These are phyloP conservation scores for Geopemphigus sp. DNA, from an alignment of 1,140 invertebrate species.

Conservation along the genomic window DNA sequence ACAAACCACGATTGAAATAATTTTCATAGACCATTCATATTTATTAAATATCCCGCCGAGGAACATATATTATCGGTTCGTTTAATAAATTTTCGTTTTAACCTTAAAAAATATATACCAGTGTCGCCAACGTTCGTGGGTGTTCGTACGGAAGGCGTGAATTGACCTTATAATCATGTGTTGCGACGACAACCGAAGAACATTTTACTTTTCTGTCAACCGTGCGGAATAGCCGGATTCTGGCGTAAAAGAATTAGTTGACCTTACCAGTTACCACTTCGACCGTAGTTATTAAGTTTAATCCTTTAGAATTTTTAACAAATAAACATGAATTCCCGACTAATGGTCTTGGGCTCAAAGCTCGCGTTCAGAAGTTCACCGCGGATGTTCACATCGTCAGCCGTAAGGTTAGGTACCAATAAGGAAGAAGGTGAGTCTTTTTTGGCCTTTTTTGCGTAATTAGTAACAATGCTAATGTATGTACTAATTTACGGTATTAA, in stretches of 20 bases:
- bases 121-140: background rate
- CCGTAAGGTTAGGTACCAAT: background rate
- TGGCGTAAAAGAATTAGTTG: slow-evolving; percentile 10
- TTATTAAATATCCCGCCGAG: too few species aligned
- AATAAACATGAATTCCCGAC: slow-evolving; percentile 36
- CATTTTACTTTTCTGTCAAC: slow-evolving; percentile 8
- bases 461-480: background rate
- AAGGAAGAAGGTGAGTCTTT: slow-evolving; percentile 10
- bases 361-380: slow-evolving; percentile 21
- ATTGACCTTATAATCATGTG: slow-evolving; percentile 38
- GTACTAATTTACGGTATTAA: too few species aligned
- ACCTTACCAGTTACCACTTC: background rate
- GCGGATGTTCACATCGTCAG: slow-evolving; percentile 28
- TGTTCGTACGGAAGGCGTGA: background rate
- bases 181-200: background rate
- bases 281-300: background rate
- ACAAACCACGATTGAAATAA: too few species aligned
- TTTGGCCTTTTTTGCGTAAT: background rate
- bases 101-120: too few species aligned
- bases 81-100: too few species aligned
- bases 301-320: background rate
- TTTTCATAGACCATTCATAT: too few species aligned
- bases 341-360: slow-evolving; percentile 9
- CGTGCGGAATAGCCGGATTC: background rate
- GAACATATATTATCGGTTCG: too few species aligned